phyloP scores from a whole-genome alignment of 2,888 invertebrate genomes.

The Trileptium ribeirensis region DNA sequence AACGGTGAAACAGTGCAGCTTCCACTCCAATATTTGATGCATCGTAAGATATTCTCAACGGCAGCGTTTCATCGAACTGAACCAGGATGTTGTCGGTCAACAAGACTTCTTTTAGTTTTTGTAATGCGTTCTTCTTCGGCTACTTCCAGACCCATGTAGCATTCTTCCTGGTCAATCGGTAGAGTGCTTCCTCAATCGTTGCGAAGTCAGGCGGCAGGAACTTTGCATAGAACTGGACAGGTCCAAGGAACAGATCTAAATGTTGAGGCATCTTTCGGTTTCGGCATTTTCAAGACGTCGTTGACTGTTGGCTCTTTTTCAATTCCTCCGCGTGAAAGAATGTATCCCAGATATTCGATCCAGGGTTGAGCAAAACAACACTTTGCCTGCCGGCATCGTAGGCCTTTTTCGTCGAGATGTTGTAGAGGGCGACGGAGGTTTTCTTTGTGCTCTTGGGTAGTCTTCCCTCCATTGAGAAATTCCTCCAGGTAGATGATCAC shows the following conservation, averaged over 20 bases:
- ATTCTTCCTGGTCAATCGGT: not conserved
- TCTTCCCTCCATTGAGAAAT: not conserved
- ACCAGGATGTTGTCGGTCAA: not conserved
- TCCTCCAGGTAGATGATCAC: slow-evolving; percentile 26
- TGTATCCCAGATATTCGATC: slow-evolving; percentile 12
- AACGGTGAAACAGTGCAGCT: slow-evolving; percentile 28
- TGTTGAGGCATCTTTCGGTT: not conserved
- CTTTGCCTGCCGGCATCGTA: slow-evolving; percentile 24
- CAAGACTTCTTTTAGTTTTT: not conserved
- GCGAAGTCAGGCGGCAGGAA: not conserved
- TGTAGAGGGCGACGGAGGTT: not conserved
- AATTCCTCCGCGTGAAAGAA: slow-evolving; percentile 19
- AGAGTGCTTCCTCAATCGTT: not conserved
- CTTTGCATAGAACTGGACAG: not conserved
- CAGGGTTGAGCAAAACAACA: slow-evolving; percentile 13
- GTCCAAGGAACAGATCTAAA: not conserved
- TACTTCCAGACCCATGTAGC: not conserved
- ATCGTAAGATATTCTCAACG: not conserved
- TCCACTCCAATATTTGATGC: slow-evolving; percentile 20
- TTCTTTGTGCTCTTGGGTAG: not conserved
- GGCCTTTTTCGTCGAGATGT: slow-evolving; percentile 10
- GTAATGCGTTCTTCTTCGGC: not conserved
- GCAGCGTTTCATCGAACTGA: not conserved
- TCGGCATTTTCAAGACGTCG: slow-evolving; percentile 29
- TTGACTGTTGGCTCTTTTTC: slow-evolving; percentile 20